These are phyloP conservation scores for Rhingia campestris DNA, from an alignment of 2,888 invertebrate species.

Conservation along the genomic window DNA sequence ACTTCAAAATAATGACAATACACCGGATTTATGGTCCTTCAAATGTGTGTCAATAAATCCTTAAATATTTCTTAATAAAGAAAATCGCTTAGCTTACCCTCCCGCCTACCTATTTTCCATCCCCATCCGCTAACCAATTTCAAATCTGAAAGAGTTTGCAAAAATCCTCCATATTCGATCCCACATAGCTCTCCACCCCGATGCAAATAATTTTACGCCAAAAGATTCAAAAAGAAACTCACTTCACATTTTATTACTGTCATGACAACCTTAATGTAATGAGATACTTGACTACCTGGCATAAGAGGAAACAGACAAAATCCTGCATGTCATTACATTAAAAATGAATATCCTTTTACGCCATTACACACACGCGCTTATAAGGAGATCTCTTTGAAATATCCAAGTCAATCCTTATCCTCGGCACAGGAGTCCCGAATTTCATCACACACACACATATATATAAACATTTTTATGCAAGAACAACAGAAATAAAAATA, in stretches of 20 bases:
- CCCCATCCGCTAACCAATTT: no score
- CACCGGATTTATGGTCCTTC: no score
- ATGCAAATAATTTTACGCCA: conserved; percentile 43
- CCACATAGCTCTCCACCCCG: neutral
- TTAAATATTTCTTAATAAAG: no score
- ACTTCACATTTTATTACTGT: conserved; percentile 57
- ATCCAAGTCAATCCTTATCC: conserved; percentile 46
- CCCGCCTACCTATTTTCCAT: no score
- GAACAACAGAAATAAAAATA: conserved; percentile 53
- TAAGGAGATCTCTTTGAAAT: conserved; percentile 51
- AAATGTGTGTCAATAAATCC: no score
- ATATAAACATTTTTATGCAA: neutral
- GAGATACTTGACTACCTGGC: conserved; percentile 55
- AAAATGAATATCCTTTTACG: conserved; percentile 56
- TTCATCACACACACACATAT: conserved; percentile 36
- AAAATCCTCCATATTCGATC: no score
- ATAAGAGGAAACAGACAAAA: conserved; percentile 1
- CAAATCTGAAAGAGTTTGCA: no score
- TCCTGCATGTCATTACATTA: conserved; percentile 22
- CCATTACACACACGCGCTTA: conserved; percentile 29
- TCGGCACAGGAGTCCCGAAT: neutral
- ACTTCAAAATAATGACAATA: no score
- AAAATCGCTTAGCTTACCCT: no score
- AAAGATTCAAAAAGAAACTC: conserved; percentile 51
- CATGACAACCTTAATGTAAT: conserved; percentile 64